Percentiles rank a stretch among this genome's conserved stretches.
Conservation (phyloP, 2,113 vertebrate genomes). For the Salvelinus alpinus region DNA sequence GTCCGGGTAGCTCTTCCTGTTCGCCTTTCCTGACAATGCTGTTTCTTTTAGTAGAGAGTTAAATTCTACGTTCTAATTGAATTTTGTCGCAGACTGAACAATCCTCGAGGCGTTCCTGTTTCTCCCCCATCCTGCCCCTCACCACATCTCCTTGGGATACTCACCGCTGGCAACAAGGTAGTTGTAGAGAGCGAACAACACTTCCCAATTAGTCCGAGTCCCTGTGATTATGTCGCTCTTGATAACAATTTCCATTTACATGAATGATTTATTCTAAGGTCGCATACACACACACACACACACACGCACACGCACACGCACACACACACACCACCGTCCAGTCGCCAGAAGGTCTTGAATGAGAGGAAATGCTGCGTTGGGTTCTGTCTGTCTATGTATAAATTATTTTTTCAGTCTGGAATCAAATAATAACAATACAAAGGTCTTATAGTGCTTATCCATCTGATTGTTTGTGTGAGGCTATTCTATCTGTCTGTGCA, state of each 20-base stretch:
- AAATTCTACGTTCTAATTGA: constrained; percentile 43
- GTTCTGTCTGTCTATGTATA: constrained; percentile 29
- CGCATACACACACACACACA: constrained; percentile 17
- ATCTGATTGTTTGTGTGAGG: constrained; percentile 1
- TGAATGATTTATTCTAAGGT: constrained; percentile 75
- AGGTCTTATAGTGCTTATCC: too few relatives aligned
- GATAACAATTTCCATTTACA: constrained; percentile 71
- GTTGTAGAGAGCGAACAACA: constrained; percentile 28
- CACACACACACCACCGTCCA: constrained; percentile 22
- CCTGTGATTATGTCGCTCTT: constrained; percentile 67
- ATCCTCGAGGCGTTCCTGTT: neutral
- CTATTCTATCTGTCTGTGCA: neutral
- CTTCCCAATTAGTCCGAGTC: constrained; percentile 64
- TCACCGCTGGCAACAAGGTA: constrained; percentile 53
- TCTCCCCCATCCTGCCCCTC: neutral
- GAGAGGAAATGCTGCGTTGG: constrained; percentile 47
- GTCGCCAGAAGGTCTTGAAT: constrained; percentile 40
- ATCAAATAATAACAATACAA: too few relatives aligned
- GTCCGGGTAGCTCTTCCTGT: constrained; percentile 15
- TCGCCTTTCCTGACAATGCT: constrained; percentile 17
- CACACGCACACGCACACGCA: too few relatives aligned
- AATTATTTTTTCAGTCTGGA: neutral
- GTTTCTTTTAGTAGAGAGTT: constrained; percentile 25
- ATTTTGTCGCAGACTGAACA: constrained; percentile 47
- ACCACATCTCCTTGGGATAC: constrained; percentile 53